Evolutionary conservation across 2,797 vertebrate species (phyloP).

Genomic region (Peromyscus melanophrys): DNA sequence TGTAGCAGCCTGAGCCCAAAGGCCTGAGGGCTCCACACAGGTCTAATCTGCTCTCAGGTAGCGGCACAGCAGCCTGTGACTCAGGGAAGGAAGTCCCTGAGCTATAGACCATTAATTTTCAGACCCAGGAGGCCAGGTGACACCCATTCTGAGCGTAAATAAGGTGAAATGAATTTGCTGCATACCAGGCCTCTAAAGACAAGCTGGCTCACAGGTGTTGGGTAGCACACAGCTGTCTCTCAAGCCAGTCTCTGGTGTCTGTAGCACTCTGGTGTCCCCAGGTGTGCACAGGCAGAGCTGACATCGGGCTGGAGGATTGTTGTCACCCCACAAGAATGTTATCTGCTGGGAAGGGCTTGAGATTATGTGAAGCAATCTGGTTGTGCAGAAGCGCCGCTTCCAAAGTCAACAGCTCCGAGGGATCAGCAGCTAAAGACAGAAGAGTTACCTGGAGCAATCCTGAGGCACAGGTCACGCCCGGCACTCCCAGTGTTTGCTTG

Average conservation of each 20-base stretch:
- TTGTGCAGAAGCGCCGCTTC: not conserved
- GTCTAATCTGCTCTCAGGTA: slow-evolving; percentile 21
- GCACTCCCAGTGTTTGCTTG: not conserved
- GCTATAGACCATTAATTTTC: not conserved
- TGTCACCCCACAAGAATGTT: slow-evolving; percentile 60
- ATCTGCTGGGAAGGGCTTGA: slow-evolving; percentile 49
- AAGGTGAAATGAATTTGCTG: fast-evolving
- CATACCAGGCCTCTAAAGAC: not conserved
- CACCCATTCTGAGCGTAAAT: not conserved
- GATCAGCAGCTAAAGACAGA: not conserved
- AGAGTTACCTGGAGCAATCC: not conserved
- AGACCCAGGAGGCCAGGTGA: not conserved
- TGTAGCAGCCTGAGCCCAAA: slow-evolving; percentile 57
- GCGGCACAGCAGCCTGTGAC: not conserved
- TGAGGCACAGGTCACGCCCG: fast-evolving
- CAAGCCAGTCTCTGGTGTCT: fast-evolving
- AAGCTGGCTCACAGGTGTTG: not conserved
- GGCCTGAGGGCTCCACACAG: not conserved
- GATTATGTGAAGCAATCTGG: not conserved
- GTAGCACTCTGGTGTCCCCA: not conserved
- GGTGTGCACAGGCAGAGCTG: not conserved
- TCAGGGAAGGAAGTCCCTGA: slow-evolving; percentile 2
- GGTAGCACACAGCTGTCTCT: fast-evolving
- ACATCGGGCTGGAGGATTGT: not conserved
- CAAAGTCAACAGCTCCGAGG: slow-evolving; percentile 26